Percentiles rank a stretch among this genome's conserved stretches.
phyloP scores from a whole-genome alignment of 2,113 vertebrate species.

The Oxyura jamaicensis region DNA sequence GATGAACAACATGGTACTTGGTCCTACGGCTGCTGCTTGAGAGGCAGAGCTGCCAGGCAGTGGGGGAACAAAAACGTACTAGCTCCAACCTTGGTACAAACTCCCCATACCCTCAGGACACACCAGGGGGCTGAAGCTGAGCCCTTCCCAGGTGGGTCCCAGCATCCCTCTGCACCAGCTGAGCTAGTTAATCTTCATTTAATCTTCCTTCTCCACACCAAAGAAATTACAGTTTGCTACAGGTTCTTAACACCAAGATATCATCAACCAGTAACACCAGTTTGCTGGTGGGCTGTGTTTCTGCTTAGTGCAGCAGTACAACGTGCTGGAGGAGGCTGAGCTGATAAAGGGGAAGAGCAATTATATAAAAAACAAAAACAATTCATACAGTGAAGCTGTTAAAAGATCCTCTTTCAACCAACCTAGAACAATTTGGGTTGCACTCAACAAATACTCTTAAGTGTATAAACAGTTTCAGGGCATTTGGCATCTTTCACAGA shows the following conservation, averaged over 20 bases:
- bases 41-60: background rate
- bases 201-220: background rate
- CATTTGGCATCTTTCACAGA: constrained; percentile 48
- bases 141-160: background rate
- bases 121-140: background rate
- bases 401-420: constrained; percentile 32
- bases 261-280: background rate
- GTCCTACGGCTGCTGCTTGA: background rate
- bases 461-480: constrained; percentile 50
- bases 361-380: background rate
- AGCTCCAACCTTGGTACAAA: background rate
- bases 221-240: background rate
- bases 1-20: background rate
- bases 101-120: background rate
- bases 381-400: background rate
- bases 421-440: constrained; percentile 28
- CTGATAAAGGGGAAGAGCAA: background rate
- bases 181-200: background rate
- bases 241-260: background rate
- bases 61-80: background rate
- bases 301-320: background rate
- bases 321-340: background rate
- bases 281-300: background rate
- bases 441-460: background rate
- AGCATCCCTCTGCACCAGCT: background rate